Base-by-base conservation (phyloP, 2,888 invertebrate genomes). In the Synanthedon myopaeformis region DNA sequence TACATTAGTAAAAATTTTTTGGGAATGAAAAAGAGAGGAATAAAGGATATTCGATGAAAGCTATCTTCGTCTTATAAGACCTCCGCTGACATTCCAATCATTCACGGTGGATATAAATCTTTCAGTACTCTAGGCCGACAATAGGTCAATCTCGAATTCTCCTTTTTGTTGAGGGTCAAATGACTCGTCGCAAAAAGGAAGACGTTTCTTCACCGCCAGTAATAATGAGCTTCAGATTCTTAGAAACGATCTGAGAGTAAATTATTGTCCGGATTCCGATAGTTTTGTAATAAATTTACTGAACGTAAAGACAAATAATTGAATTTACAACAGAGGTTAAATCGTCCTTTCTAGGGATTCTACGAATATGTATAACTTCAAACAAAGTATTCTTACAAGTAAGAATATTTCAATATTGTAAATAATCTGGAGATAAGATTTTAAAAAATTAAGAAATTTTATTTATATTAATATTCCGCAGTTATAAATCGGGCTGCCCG, bases 101-200 rank as follows among this genome's bases (percentile, higher is more conserved):
- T 72, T 73, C 72, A 68, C 68, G 66, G 65, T 64, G 72, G 64
- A 70, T 69, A 81, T 82, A 76, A 80, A 82, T 82, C 79, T 76
- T 73, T 67, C 62, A 61, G 61, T 68, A 62, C 61, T 60, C 61
- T 59, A 65, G 64, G 64, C 67, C 72, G 72, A 74, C 76, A 71
- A 72, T 73, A 72, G 75, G 72, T 72, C 68, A 66, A 65, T 62
- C 64, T 64, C 60, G 65, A 63, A 62, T 60, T 70, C 67, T 66
- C 66, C 71, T 79, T 82, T 81, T 75, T 68, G 62, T 55, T 59
- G 61, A 58, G 69, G 76, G 74, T 78, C 76, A 76, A 78, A 67
- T 64, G 65, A 65, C 59, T 58, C 56, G 61, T 63, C 72, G 60
- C 62, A 79, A 82, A 79, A 71, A 69, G 70, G 67, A 59, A 59